Conservation (phyloP, 1,140 invertebrate species). For the Temnothorax longispinosus region DNA sequence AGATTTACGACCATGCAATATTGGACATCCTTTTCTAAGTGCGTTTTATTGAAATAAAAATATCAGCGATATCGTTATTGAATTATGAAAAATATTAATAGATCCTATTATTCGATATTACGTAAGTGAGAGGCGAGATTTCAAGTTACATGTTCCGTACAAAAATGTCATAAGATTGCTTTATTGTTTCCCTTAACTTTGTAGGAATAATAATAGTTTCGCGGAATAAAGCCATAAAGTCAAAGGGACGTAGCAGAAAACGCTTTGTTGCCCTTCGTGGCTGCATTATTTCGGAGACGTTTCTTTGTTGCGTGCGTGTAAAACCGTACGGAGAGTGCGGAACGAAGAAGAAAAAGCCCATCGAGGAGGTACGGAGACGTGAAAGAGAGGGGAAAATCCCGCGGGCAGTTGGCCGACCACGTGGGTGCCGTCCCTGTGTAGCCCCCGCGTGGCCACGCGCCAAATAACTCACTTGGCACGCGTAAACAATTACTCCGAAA, state of each 20-base stretch:
- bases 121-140: background rate
- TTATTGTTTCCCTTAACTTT: background rate
- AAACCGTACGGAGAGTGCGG: constrained; percentile 10
- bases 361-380: background rate
- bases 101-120: background rate
- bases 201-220: constrained; percentile 6
- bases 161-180: background rate
- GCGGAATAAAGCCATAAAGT: constrained; percentile 30
- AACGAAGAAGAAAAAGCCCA: constrained; percentile 15
- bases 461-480: constrained; percentile 83
- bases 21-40: background rate
- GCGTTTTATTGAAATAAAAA: background rate
- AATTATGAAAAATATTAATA: constrained; percentile 7
- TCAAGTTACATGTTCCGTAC: background rate
- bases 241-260: background rate
- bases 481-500: constrained; percentile 82
- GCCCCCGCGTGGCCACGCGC: constrained; percentile 73
- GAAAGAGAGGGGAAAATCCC: constrained; percentile 57
- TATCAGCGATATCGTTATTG: background rate
- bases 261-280: background rate
- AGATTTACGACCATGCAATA: background rate
- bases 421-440: constrained; percentile 72
- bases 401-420: constrained; percentile 74
- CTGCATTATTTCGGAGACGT: constrained; percentile 2
- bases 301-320: constrained; percentile 38